A percentile compares a stretch with the other conserved stretches of the same genome.
Evolutionary conservation across 2,888 invertebrate genomes (phyloP).

Genomic region (Onthophagus sagittarius): DNA sequence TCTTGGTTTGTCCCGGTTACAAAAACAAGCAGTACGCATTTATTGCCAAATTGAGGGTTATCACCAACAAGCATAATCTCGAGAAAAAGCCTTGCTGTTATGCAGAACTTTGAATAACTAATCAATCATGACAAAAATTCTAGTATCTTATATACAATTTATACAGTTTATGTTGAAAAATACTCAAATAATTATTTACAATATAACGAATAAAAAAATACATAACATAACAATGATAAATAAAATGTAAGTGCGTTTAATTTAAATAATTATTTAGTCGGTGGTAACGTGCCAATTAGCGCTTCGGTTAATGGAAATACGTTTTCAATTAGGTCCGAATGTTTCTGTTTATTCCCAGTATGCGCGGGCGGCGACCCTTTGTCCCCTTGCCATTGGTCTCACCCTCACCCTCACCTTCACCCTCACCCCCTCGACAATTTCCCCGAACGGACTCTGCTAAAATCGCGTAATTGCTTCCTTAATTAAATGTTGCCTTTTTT

Average conservation of each 20-base stretch:
- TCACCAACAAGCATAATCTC: no score
- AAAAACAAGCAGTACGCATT: no score
- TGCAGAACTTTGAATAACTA: no score
- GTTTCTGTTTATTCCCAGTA: not conserved
- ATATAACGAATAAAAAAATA: no score
- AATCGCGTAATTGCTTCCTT: constrained; percentile 20
- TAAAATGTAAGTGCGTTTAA: not conserved
- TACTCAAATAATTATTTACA: no score
- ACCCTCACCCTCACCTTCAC: no score
- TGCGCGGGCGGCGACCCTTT: not conserved
- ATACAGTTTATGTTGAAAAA: no score
- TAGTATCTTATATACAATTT: no score
- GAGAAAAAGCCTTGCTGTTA: no score
- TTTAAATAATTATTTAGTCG: not conserved
- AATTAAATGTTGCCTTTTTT: constrained; percentile 23
- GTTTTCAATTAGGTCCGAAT: not conserved
- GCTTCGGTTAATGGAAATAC: not conserved
- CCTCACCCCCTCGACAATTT: not conserved
- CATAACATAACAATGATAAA: not conserved
- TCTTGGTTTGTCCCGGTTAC: no score
- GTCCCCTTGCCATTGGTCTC: not conserved
- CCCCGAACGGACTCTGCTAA: not conserved
- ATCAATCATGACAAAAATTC: no score
- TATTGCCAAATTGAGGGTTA: no score
- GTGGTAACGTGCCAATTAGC: not conserved